phyloP scores from a whole-genome alignment of 2,797 vertebrate genomes.

The Eurystomus glaucurus region DNA sequence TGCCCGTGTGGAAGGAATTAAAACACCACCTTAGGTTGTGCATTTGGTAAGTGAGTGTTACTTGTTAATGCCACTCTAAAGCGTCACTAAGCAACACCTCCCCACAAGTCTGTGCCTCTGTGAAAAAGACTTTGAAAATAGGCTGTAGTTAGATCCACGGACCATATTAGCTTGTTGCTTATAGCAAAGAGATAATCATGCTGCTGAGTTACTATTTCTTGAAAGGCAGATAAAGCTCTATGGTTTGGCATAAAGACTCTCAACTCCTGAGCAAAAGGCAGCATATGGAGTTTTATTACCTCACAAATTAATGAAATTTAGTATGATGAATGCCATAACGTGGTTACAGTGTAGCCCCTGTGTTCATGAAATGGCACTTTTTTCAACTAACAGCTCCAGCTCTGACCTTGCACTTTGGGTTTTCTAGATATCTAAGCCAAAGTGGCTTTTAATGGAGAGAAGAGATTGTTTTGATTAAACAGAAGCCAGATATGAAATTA shows the following conservation, averaged over 20 bases:
- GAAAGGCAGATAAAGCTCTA: not conserved
- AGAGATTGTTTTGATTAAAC: conserved; percentile 72
- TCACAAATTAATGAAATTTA: conserved; percentile 51
- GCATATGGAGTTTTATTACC: conserved; percentile 7
- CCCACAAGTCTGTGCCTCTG: not conserved
- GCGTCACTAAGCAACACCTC: not conserved
- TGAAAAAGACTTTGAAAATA: not conserved
- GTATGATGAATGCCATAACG: not conserved
- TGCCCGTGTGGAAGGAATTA: not conserved
- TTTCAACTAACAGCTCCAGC: conserved; percentile 30
- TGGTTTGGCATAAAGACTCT: not conserved
- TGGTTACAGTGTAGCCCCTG: not conserved
- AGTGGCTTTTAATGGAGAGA: conserved; percentile 59
- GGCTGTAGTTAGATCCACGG: not conserved
- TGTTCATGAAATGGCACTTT: conserved; percentile 19
- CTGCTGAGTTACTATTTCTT: not conserved
- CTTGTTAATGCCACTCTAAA: not conserved
- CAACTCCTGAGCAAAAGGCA: conserved; percentile 7
- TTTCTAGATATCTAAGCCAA: conserved; percentile 63
- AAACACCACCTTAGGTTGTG: not conserved
- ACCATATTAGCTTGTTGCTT: not conserved
- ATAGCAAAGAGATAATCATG: not conserved
- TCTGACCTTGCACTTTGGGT: not conserved
- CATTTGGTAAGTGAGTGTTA: not conserved
- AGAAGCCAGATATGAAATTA: conserved; percentile 63